Base-by-base conservation (phyloP, 2,888 invertebrate species). In the Petrolisthes cinctipes region DNA sequence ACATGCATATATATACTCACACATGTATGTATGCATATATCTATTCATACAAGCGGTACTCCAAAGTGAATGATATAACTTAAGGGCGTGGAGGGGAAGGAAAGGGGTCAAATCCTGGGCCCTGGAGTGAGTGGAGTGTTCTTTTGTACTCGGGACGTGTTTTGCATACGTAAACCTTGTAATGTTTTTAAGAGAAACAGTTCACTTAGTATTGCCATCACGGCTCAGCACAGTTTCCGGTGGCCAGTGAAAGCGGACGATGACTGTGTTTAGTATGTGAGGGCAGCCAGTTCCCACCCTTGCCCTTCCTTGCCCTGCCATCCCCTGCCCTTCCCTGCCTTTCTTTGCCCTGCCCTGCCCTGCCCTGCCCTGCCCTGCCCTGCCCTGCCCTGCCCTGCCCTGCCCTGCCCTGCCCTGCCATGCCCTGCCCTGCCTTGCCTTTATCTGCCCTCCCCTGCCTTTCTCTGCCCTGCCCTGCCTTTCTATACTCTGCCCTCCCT, bases 201-300 rank as follows among this genome's bases (percentile, higher is more conserved):
- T 14, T 71, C 71, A 71, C 6, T 71, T n/a, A 71, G 71, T 71
- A 71, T 71, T 17, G 20, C 81, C 51, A 66, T 82, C 81, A 82
- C 78, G 78, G 51, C 81, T 4, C 66, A 17, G 37, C 66, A 1
- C 66, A 66, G 81, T 56, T 82, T 82, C 81, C 81, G 81, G 81
- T 82, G 81, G 61, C 37, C 51, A 82, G 81, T 66, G 81, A 82
- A 82, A 82, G 81, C 81, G 61, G 81, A 61, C 17, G 14, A 37
- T 37, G 37, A 37, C 37, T 37, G 37, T 37, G 37, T 37, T 37
- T 37, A 37, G 37, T 37, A 37, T 37, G 37, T 37, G 37, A 37
- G 37, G 37, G 37, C 37, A 37, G 37, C 37, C 37, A 37, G 37
- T 37, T 37, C 37, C 37, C 37, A 37, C 37, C 37, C 37, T 37